phyloP scores from a whole-genome alignment of 1,140 invertebrate genomes.

The Hylaeus volcanicus region DNA sequence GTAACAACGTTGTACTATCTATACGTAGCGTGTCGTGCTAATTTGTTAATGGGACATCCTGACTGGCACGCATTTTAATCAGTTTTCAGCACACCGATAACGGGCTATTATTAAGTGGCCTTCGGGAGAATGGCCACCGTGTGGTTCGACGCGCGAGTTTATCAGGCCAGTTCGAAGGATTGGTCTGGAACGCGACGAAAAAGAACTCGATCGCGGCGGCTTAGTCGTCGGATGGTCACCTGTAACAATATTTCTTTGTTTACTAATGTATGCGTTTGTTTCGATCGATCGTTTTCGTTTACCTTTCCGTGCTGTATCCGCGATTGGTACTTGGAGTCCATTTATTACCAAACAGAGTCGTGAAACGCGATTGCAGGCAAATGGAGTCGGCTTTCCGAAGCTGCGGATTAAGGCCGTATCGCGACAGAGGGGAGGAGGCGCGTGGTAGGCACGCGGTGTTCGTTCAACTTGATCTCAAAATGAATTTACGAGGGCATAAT shows the following conservation, averaged over 20 bases:
- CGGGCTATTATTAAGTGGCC: constrained; percentile 60
- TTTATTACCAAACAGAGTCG: too few relatives aligned
- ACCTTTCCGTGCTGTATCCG: too few relatives aligned
- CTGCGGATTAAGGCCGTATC: constrained; percentile 62
- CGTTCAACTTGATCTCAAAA: constrained; percentile 70
- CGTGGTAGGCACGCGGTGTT: constrained; percentile 36
- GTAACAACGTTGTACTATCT: constrained; percentile 47
- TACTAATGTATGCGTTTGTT: too few relatives aligned
- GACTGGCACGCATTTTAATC: constrained; percentile 57
- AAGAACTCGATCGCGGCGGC: neutral
- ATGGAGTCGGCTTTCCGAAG: neutral
- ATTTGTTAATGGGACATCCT: constrained; percentile 66
- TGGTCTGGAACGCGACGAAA: neutral
- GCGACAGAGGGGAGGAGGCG: neutral
- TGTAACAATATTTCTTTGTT: too few relatives aligned
- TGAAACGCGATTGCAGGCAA: neutral
- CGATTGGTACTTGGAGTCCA: too few relatives aligned
- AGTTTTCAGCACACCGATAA: constrained; percentile 54
- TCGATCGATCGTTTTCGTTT: too few relatives aligned
- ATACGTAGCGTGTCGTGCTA: constrained; percentile 51
- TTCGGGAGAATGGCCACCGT: constrained; percentile 40
- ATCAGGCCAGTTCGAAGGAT: constrained; percentile 19
- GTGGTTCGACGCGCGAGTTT: constrained; percentile 34
- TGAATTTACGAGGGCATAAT: constrained; percentile 74
- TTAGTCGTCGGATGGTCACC: neutral